These are phyloP conservation scores for Latrodectus hesperus DNA, from an alignment of 2,888 invertebrate genomes.

Conservation along the genomic window DNA sequence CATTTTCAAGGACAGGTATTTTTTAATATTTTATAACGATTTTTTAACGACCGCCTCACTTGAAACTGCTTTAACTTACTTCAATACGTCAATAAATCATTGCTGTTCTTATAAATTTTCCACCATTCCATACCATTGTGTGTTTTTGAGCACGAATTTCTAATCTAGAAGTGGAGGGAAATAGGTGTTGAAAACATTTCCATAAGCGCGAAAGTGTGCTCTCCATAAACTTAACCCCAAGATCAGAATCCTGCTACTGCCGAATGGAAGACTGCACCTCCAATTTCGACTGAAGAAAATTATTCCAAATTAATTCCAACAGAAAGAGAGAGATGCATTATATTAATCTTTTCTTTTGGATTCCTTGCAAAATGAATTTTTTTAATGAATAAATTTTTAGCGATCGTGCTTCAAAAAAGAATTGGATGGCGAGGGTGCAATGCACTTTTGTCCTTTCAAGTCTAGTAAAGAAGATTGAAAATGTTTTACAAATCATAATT, in stretches of 20 bases:
- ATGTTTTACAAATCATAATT: too few relatives aligned
- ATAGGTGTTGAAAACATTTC: conserved; percentile 65
- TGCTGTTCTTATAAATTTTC: conserved; percentile 39
- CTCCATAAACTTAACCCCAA: conserved; percentile 64
- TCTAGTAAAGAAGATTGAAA: too few relatives aligned
- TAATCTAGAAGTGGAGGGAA: conserved; percentile 48
- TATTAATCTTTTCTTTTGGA: too few relatives aligned
- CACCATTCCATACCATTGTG: conserved; percentile 47
- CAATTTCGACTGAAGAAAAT: too few relatives aligned
- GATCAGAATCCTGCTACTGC: conserved; percentile 46
- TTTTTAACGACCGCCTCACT: conserved; percentile 52
- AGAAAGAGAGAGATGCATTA: too few relatives aligned
- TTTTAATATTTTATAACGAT: conserved; percentile 48
- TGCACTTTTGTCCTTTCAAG: too few relatives aligned
- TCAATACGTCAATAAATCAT: conserved; percentile 58
- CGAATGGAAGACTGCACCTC: neutral
- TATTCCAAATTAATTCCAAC: too few relatives aligned
- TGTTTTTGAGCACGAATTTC: conserved; percentile 44
- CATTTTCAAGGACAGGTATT: conserved; percentile 58
- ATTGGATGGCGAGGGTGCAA: too few relatives aligned
- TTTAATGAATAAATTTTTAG: too few relatives aligned
- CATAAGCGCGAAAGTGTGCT: conserved; percentile 59
- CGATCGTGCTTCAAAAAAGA: too few relatives aligned
- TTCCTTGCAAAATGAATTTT: too few relatives aligned
- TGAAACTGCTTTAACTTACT: conserved; percentile 55